These are phyloP conservation scores for Chrysodeixis includens DNA, from an alignment of 2,888 invertebrate genomes.

Conservation along the genomic window DNA sequence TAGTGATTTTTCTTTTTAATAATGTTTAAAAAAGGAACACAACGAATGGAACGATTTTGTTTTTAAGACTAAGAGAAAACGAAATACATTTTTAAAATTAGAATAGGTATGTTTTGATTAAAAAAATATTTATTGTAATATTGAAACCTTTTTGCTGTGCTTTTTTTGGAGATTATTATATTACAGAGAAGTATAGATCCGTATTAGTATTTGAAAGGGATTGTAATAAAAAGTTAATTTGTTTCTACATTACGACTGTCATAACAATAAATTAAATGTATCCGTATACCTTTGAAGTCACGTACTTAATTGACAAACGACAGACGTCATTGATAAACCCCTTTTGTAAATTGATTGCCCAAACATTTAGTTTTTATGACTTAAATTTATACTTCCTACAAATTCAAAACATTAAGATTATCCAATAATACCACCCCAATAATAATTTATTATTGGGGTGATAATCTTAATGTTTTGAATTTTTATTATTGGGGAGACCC, in stretches of 20 bases:
- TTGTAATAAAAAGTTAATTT: background rate
- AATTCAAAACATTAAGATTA: too few species aligned
- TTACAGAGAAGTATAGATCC: background rate
- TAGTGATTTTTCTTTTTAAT: background rate
- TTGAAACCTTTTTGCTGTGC: too few species aligned
- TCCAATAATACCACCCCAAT: too few species aligned
- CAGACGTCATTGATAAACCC: background rate
- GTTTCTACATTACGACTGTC: background rate
- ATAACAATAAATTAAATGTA: background rate
- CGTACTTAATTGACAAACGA: background rate
- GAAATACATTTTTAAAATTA: background rate
- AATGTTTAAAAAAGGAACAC: background rate
- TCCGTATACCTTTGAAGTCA: constrained; percentile 1
- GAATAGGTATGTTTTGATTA: too few species aligned
- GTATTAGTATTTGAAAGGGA: background rate
- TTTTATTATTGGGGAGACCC: too few species aligned
- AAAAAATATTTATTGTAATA: too few species aligned
- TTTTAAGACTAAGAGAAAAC: background rate
- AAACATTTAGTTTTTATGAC: background rate
- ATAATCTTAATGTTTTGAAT: too few species aligned
- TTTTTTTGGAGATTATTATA: background rate
- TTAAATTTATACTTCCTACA: too few species aligned
- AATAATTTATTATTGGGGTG: too few species aligned
- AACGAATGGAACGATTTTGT: background rate
- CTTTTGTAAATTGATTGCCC: background rate